These are phyloP conservation scores for Litoditis marina DNA, from an alignment of 2,888 invertebrate genomes.

Conservation along the genomic window DNA sequence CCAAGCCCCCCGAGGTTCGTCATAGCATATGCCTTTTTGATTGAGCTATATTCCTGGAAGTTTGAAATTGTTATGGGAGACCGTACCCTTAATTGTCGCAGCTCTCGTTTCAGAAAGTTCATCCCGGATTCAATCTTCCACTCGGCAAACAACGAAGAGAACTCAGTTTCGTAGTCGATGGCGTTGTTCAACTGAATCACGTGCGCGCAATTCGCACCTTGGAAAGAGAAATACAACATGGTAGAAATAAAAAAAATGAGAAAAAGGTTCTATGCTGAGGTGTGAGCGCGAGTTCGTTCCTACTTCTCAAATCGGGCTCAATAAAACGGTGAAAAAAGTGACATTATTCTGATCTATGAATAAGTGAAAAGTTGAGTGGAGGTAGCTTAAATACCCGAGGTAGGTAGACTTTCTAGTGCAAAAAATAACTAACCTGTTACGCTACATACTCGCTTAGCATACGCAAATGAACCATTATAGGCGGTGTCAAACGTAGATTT, in stretches of 20 bases:
- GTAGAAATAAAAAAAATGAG: slow-evolving; percentile 1
- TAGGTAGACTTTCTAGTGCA: no score
- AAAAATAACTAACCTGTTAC: slow-evolving; percentile 25
- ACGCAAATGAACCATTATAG: slow-evolving; percentile 53
- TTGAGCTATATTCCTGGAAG: no score
- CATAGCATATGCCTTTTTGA: no score
- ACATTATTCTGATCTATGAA: no score
- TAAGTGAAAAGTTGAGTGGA: no score
- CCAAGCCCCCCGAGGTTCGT: no score
- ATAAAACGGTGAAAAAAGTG: no score
- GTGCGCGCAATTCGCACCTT: slow-evolving; percentile 50
- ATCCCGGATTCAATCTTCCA: slow-evolving; percentile 30
- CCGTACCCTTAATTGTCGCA: slow-evolving; percentile 16
- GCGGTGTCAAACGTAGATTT: slow-evolving; percentile 35
- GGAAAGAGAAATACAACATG: background rate
- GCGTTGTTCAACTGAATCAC: slow-evolving; percentile 60
- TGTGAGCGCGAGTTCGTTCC: no score
- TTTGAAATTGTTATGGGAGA: background rate
- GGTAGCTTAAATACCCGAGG: no score
- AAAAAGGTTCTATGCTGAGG: no score
- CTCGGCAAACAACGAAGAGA: slow-evolving; percentile 27
- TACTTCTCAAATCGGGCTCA: no score
- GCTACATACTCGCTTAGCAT: slow-evolving; percentile 50
- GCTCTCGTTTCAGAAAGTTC: slow-evolving; percentile 24
- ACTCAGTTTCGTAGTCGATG: slow-evolving; percentile 48